Evolutionary conservation across 2,113 vertebrate genomes (phyloP), one percentile per base, ranked within the genome.

Genomic region (Boulengeromyrus knoepffleri): DNA sequence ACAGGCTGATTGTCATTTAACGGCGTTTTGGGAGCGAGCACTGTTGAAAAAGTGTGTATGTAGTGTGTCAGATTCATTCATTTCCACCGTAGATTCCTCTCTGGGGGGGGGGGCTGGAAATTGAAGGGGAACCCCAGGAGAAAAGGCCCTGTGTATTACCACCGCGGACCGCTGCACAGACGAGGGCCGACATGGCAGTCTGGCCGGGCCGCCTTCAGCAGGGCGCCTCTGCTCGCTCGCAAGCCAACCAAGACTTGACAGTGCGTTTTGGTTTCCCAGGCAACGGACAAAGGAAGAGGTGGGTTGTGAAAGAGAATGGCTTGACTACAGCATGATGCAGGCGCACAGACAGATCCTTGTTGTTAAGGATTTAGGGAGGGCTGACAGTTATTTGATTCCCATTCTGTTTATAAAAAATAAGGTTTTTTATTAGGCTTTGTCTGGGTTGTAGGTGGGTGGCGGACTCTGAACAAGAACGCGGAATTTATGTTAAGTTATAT

Each of bases 241-340:
- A 49, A 36, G 31, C 85, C 0, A 56, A 53, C 47, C 85, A 36
- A 86, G 84, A 86, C 84, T 86, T 86, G 84, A 86, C 84, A 56
- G 50, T 21, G 50, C 13, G 36, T 87, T 87, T 87, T 53, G 47
- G 85, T 87, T 87, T 87, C 85, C 85, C 12, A 53, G 85, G 85
- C 85, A 87, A 87, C 85, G 49, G 49, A 53, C 47, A 53, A 87
- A 87, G 47, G 85, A 49, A 87, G 85, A 45, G 85, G 85, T 87
- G 85, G 85, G 85, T 56, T 53, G 85, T 42, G 85, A 42, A 36
- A 53, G 85, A 56, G 47, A 56, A 56, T 87, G 85, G 27, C 85
- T 87, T 36, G 31, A 87, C 50, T 27, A 19, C 31, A 39, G 85
- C 49, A 56, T 47, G 47, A 87, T 53, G 85, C 85, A 13, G 31